Evolutionary conservation across 2,888 invertebrate genomes (phyloP), one percentile per base, ranked within the genome.

Genomic region (Ennomos quercinarius): DNA sequence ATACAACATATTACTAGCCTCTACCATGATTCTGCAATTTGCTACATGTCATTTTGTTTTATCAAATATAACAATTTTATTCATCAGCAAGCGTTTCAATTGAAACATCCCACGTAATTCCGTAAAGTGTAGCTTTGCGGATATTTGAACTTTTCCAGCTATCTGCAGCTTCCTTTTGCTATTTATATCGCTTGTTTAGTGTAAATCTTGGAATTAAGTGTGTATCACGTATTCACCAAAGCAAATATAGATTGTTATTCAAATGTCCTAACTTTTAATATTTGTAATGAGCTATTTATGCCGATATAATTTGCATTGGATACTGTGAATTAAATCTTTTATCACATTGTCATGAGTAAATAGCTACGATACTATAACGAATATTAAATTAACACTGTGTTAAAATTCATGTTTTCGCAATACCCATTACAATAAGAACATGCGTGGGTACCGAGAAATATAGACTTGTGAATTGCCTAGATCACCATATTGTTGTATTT

Each of bases 361-460:
- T 13, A 13, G 11, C 34, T n/a, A 48, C 49, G 43, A n/a, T 39
- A 39, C 10, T 10, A 6, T 11, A 27, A 36, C 37, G 46, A 51
- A 56, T 43, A 60, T 48, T 54, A 17, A 64, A 64, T 67, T 67
- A 63, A 38, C 61, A 63, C 61, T 64, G 46, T 43, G 61, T 57
- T 64, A 64, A 61, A 52, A 56, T 46, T 13, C 13, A n/a, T 53
- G 47, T 61, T 65, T 57, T 50, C 27, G 43, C 12, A 56, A 47
- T 50, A 39, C n/a, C 38, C 41, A 53, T 57, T 44, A 54, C 39
- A 48, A 41, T 53, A 48, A 35, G 48, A 56, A 43, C 45, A 12
- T 37, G 38, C 12, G n/a, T 52, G 53, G 27, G 27, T 27, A 27
- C 56, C 17, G 36, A 57, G 52, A 56, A 56, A 37, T 41, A 41